A percentile compares a stretch with the other conserved stretches of the same genome.
Conservation (phyloP, 1,140 invertebrate genomes). For the Hestina assimilis region DNA sequence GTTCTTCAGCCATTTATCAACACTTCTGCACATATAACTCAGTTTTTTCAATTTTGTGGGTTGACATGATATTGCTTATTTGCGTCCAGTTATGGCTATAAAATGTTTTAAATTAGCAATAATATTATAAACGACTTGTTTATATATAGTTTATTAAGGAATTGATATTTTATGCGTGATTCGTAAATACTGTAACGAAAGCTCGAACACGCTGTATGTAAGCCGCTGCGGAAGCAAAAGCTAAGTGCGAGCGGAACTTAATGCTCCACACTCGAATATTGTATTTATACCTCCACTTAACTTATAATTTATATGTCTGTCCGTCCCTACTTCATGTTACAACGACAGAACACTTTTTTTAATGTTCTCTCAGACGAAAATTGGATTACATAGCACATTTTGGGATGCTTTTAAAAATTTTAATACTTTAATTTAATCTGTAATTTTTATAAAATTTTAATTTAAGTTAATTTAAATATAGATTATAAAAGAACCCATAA, state of each 20-base stretch:
- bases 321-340: slow-evolving; percentile 12
- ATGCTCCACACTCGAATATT: slow-evolving; percentile 34
- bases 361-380: slow-evolving; percentile 6
- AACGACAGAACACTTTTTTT: slow-evolving; percentile 22
- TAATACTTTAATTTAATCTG: too few relatives aligned
- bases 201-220: slow-evolving; percentile 25
- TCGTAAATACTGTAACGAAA: not conserved
- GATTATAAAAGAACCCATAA: too few relatives aligned
- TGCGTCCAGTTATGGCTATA: too few relatives aligned
- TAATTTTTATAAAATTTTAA: too few relatives aligned
- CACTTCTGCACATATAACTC: too few relatives aligned
- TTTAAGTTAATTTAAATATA: too few relatives aligned
- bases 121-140: too few relatives aligned
- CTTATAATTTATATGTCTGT: slow-evolving; percentile 31
- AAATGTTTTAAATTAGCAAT: too few relatives aligned
- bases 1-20: too few relatives aligned
- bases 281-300: slow-evolving; percentile 38
- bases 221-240: slow-evolving; percentile 31
- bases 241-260: slow-evolving; percentile 39
- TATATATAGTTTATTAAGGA: too few relatives aligned
- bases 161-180: not conserved
- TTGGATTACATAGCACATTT: not conserved
- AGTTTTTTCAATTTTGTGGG: too few relatives aligned
- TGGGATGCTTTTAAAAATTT: not conserved
- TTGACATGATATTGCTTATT: too few relatives aligned